phyloP scores from a whole-genome alignment of 2,797 vertebrate species.

The Myripristis murdjan region DNA sequence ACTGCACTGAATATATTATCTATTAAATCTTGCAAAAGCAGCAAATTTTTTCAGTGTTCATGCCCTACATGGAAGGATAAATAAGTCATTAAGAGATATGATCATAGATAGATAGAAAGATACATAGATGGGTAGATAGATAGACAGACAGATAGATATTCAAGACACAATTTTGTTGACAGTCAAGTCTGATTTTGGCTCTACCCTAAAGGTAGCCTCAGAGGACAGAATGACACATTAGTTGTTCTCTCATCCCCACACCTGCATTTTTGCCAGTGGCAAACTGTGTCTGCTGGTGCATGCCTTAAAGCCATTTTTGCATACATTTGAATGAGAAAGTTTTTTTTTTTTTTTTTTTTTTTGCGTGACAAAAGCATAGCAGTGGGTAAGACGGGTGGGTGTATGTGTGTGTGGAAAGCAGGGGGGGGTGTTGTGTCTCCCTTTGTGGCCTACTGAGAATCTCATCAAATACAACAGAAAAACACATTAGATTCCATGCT shows the following conservation, averaged over 20 bases:
- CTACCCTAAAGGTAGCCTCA: conserved; percentile 41
- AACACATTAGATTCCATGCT: conserved; percentile 64
- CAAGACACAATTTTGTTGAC: conserved; percentile 14
- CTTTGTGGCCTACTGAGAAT: conserved; percentile 70
- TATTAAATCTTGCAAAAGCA: background rate
- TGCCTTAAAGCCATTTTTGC: conserved; percentile 63
- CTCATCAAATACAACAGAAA: conserved; percentile 70
- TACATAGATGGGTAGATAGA: too few relatives aligned
- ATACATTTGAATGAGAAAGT: conserved; percentile 62
- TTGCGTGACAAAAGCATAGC: background rate
- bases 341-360: conserved; percentile 10
- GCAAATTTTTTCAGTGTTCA: background rate
- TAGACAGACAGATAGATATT: too few relatives aligned
- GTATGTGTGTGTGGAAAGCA: background rate
- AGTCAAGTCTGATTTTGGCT: conserved; percentile 29
- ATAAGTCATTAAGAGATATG: too few relatives aligned
- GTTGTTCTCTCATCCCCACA: conserved; percentile 48
- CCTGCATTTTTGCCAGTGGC: conserved; percentile 57
- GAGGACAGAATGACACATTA: conserved; percentile 53
- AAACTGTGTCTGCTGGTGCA: conserved; percentile 51
- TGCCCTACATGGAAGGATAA: background rate
- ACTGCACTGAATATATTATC: background rate
- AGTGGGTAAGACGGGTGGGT: conserved; percentile 36
- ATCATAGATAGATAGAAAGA: too few relatives aligned
- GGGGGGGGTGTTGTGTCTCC: conserved; percentile 41